Evolutionary conservation across 2,113 vertebrate species (phyloP).

Genomic region (Ahaetulla prasina): DNA sequence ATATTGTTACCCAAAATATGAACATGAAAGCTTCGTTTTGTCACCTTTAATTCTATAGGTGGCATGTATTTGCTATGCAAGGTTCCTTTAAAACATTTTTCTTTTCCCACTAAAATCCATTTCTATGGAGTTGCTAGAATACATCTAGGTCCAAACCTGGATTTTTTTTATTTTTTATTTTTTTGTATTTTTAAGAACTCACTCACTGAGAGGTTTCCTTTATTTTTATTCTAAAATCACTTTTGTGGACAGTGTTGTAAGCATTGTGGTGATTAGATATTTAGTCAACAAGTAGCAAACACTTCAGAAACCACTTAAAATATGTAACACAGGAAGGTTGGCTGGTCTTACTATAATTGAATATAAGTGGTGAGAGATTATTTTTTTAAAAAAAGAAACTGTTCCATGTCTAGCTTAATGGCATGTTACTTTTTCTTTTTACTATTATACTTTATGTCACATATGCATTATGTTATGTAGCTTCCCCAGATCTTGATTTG

Average conservation of each 20-base stretch:
- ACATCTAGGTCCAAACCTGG: neutral
- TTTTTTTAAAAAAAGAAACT: slow-evolving; percentile 10
- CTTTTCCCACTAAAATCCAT: neutral
- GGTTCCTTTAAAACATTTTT: neutral
- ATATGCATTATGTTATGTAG: slow-evolving; percentile 66
- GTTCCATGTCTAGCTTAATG: slow-evolving; percentile 59
- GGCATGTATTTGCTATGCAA: neutral
- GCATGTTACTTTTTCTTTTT: slow-evolving; percentile 62
- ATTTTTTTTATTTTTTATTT: neutral
- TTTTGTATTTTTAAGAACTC: neutral
- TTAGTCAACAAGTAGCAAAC: neutral
- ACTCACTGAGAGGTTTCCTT: neutral
- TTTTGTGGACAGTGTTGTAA: neutral
- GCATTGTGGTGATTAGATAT: neutral
- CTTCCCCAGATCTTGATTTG: slow-evolving; percentile 73
- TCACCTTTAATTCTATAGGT: neutral
- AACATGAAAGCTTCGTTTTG: neutral
- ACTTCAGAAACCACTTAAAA: neutral
- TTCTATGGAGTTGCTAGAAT: neutral
- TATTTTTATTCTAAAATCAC: neutral
- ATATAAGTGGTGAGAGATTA: slow-evolving; percentile 59
- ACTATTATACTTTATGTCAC: slow-evolving; percentile 65
- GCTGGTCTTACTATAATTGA: slow-evolving; percentile 59
- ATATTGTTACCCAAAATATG: neutral
- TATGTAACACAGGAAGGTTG: slow-evolving; percentile 2